Evolutionary conservation across 1,140 invertebrate genomes (phyloP), one percentile per base, ranked within the genome.

Genomic region (Drosophila obscura): DNA sequence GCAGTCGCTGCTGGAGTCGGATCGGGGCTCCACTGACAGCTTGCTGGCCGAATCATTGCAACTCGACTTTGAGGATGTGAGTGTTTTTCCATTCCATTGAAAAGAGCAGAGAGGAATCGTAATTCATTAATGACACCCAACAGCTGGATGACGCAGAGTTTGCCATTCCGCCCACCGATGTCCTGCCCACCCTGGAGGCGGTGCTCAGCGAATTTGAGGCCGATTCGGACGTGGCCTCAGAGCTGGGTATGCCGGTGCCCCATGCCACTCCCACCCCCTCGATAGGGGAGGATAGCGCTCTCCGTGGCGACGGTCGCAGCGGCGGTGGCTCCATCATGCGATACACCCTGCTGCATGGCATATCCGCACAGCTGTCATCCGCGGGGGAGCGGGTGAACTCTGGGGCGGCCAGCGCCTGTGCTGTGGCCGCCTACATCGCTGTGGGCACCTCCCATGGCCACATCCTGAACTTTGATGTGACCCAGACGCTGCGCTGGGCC

Each of bases 391-490:
- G 96, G 73, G 96, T 98, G 19, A 96, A 97, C 93, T 96, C 97
- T 57, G 98, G 98, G 22, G 94, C 96, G 59, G 96, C 97, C 2
- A 97, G 97, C 77, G 95, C 96, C 19, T 94, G 96, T 24, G 94
- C 96, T 68, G 96, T 96, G 43, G 94, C 94, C 2, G 95, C 95
- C 50, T 94, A 96, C 83, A 95, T 98, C 72, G 96, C 96, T 16
- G 94, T 99, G 50, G 98, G 98, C 39, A 99, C 98, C 44, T 97
- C 97, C 43, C 97, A 98, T 93, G 98, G 98, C 19, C 94, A 98
- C 65, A 94, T 98, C 57, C 92, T 99, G 13, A 95, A 97, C 56
- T 99, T 99, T 94, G 97, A 97, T 94, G 93, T 94, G 3, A 94
- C 95, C 24, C 96, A 97, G 92, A 96, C 94, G 15, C 92, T 99